These are phyloP conservation scores for Apoderus coryli DNA, from an alignment of 2,888 invertebrate genomes.

Conservation along the genomic window DNA sequence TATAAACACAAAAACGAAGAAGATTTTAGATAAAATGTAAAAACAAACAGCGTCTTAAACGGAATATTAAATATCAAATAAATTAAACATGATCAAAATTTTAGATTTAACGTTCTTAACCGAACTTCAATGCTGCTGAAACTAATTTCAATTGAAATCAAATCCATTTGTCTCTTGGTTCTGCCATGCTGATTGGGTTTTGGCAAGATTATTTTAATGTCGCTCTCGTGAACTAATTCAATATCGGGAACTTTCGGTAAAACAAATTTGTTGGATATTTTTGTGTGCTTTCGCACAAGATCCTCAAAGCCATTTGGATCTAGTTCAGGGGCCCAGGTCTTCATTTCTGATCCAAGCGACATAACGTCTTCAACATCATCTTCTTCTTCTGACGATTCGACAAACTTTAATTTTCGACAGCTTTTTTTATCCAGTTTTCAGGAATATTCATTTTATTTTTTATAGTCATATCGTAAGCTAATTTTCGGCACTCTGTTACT, in stretches of 20 bases:
- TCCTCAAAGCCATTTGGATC: slow-evolving; percentile 13
- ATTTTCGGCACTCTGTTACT: slow-evolving; percentile 2
- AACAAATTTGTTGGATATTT: slow-evolving; percentile 7
- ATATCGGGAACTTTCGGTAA: slow-evolving; percentile 6
- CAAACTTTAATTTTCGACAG: slow-evolving; percentile 1
- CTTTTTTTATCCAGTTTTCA: slow-evolving; percentile 5
- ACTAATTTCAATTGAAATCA: slow-evolving; percentile 5
- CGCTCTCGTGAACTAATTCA: slow-evolving; percentile 3
- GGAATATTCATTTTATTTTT: slow-evolving; percentile 6
- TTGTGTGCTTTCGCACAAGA: slow-evolving; percentile 10
- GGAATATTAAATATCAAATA: too few relatives aligned
- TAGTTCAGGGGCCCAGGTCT: slow-evolving; percentile 12
- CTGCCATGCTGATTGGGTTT: slow-evolving; percentile 8
- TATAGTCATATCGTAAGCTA: slow-evolving; percentile 6
- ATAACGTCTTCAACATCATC: slow-evolving; percentile 10
- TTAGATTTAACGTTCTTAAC: too few relatives aligned
- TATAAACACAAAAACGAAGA: too few relatives aligned
- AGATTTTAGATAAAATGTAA: too few relatives aligned
- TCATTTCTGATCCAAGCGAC: slow-evolving; percentile 10
- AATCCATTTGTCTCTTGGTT: slow-evolving; percentile 5
- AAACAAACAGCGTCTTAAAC: too few relatives aligned
- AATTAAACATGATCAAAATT: too few relatives aligned
- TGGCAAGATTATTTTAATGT: slow-evolving; percentile 7
- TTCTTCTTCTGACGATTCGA: too few relatives aligned
- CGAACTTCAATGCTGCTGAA: slow-evolving; percentile 7